Evolutionary conservation across 2,797 vertebrate genomes (phyloP).

Genomic region (Hydrolagus colliei): DNA sequence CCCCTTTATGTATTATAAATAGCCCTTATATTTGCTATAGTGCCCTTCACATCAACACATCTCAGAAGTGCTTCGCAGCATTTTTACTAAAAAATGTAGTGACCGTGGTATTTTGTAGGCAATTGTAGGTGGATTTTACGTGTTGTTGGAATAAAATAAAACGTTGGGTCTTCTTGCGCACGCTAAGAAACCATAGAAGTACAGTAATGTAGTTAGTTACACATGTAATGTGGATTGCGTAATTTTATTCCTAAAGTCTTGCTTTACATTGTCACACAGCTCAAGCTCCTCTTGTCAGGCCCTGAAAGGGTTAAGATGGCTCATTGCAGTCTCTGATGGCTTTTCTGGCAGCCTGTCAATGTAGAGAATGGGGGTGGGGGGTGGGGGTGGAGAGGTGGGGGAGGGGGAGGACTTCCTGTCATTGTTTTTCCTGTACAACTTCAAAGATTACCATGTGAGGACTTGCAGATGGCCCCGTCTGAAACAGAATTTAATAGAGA

Average conservation of each 20-base stretch:
- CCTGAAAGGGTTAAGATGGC: neutral
- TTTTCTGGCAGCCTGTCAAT: neutral
- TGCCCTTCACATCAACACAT: no score
- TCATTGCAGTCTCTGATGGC: neutral
- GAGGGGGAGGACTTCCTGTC: neutral
- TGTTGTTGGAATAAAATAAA: no score
- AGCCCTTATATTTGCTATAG: no score
- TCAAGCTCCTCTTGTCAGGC: neutral
- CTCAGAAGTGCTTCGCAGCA: neutral
- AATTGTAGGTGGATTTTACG: no score
- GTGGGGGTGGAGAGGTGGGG: neutral
- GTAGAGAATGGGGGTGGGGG: neutral
- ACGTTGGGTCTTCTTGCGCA: no score
- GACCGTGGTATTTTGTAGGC: no score
- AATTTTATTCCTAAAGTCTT: no score
- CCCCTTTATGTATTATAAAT: no score
- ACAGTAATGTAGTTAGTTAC: no score
- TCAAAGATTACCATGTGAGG: slow-evolving; percentile 4
- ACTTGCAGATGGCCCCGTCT: neutral
- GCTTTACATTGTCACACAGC: no score
- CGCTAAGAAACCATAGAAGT: no score
- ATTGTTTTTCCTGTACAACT: slow-evolving; percentile 3
- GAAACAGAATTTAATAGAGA: neutral
- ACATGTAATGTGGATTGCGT: no score
- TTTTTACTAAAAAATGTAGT: neutral